Evolutionary conservation across 2,797 vertebrate genomes (phyloP), one percentile per base, ranked within the genome.

Genomic region (Eleutherodactylus coqui): DNA sequence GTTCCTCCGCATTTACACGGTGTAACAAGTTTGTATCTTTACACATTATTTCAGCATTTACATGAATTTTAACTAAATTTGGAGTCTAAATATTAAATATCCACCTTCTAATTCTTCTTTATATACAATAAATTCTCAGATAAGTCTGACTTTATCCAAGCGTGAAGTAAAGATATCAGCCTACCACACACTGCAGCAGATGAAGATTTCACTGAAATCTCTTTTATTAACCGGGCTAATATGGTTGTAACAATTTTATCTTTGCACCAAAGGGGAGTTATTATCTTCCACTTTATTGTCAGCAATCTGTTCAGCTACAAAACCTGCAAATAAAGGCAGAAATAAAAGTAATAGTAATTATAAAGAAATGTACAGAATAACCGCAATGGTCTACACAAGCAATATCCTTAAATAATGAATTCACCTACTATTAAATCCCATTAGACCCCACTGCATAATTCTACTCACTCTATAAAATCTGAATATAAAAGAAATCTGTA

Each of bases 221-320:
- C 58, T 27, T 55, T 70, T 70, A 55, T 83, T 73, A 83, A 73
- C 72, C 58, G 43, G 29, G 43, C 58, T 84, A 75, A 84, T 76
- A 76, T 84, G 70, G 73, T 58, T 76, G 53, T 76, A 73, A 83
- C 49, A 38, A 58, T 76, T 84, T 84, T 84, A 84, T 84, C 43
- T 75, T 62, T 45, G 81, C 38, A 83, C 81, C 81, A 73, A 83
- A 75, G 69, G 81, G 81, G 72, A 75, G 69, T 53, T 53, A 83
- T 75, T 29, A 43, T 83, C 69, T 45, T 82, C 80, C 34, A 82
- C 69, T 73, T 83, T 83, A 83, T 75, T 73, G 51, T 72, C 69
- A 29, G 49, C 81, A 83, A 73, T 83, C 81, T 83, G 69, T 41
- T 83, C 69, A 73, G 81, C 81, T 83, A 32, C 38, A 83, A 75